A percentile compares a stretch with the other conserved stretches of the same genome.
Evolutionary conservation across 2,888 invertebrate genomes (phyloP).

Genomic region (Amphipoea oculea): DNA sequence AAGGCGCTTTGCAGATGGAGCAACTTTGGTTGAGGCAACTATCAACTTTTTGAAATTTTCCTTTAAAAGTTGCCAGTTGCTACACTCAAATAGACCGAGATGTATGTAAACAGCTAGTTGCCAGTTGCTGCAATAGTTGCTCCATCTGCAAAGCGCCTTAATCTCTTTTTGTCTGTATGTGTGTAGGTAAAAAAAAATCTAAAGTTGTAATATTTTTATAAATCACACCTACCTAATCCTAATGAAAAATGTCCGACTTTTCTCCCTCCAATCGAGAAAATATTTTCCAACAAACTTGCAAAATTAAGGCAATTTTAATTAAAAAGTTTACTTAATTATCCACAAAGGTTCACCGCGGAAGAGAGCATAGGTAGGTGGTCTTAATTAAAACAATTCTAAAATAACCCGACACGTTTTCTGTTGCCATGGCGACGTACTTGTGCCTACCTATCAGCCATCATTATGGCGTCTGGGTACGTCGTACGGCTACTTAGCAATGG

Average conservation of each 20-base stretch:
- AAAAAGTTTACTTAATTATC: not conserved
- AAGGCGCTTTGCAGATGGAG: too few relatives aligned
- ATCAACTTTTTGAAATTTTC: too few relatives aligned
- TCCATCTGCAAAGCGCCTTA: too few relatives aligned
- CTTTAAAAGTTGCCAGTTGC: too few relatives aligned
- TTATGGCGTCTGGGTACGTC: slow-evolving; percentile 21
- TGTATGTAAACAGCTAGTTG: too few relatives aligned
- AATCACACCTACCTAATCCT: not conserved
- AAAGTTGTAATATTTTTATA: not conserved
- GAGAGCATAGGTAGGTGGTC: not conserved
- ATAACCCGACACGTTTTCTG: not conserved
- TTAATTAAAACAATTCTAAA: slow-evolving; percentile 14
- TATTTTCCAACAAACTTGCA: not conserved
- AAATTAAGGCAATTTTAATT: slow-evolving; percentile 1
- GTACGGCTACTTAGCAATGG: slow-evolving; percentile 28
- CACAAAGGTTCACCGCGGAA: not conserved
- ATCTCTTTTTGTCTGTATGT: too few relatives aligned
- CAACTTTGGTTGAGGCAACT: too few relatives aligned
- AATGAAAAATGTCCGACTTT: not conserved
- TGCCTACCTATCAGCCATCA: slow-evolving; percentile 9
- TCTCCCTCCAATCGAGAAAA: not conserved
- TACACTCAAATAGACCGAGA: too few relatives aligned
- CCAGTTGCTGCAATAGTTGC: too few relatives aligned
- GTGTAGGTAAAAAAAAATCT: not conserved
- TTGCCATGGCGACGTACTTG: slow-evolving; percentile 10